Evolutionary conservation across 2,888 invertebrate species (phyloP).

Genomic region (Cephalotes varians): DNA sequence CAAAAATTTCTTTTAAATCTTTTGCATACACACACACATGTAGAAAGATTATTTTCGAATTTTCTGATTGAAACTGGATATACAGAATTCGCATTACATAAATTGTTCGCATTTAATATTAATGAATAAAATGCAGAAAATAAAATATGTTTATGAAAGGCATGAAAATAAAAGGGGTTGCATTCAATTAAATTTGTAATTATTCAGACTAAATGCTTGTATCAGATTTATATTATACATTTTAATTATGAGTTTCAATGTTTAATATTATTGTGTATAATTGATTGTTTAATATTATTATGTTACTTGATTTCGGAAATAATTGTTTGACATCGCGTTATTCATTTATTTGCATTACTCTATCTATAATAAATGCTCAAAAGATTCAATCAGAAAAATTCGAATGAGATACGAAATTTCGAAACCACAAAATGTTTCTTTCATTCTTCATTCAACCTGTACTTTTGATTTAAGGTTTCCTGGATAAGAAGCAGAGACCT

Average conservation of each 20-base stretch:
- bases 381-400: background rate
- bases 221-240: background rate
- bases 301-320: background rate
- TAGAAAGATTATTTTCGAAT: background rate
- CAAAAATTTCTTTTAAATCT: background rate
- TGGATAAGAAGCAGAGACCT: constrained; percentile 91
- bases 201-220: background rate
- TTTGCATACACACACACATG: background rate
- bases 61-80: background rate
- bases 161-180: background rate
- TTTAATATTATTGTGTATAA: background rate
- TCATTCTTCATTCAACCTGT: constrained; percentile 6
- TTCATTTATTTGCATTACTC: background rate
- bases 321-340: background rate
- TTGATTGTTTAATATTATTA: background rate
- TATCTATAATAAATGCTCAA: background rate
- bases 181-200: background rate
- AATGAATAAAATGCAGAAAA: background rate
- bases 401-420: background rate
- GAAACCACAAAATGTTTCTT: background rate
- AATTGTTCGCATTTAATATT: background rate
- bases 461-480: constrained; percentile 88
- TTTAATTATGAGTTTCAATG: background rate
- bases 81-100: background rate
- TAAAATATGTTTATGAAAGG: constrained; percentile 1